Evolutionary conservation across 2,113 vertebrate genomes (phyloP).

Genomic region (Taurulus bubalis): DNA sequence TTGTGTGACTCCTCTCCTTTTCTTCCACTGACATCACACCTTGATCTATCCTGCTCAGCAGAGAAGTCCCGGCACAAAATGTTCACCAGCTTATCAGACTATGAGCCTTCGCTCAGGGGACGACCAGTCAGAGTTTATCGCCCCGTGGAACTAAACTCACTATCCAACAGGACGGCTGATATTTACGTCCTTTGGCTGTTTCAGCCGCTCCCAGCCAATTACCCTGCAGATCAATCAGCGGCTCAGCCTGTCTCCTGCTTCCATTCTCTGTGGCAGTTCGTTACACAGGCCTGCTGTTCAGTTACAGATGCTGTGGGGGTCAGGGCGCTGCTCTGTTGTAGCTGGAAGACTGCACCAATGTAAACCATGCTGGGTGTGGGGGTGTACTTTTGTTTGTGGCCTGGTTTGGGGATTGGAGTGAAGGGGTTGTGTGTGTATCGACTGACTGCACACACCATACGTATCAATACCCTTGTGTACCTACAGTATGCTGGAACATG

Average conservation of each 20-base stretch:
- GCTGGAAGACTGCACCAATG: slow-evolving; percentile 47
- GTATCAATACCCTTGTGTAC: slow-evolving; percentile 7
- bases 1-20: slow-evolving; percentile 6
- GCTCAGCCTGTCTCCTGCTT: slow-evolving; percentile 59
- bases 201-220: slow-evolving; percentile 73
- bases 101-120: slow-evolving; percentile 58
- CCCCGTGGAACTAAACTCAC: slow-evolving; percentile 63
- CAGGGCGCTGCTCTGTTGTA: slow-evolving; percentile 39
- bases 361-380: slow-evolving; percentile 31
- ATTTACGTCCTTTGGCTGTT: slow-evolving; percentile 72
- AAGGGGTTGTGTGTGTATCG: background rate
- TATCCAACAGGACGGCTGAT: slow-evolving; percentile 61
- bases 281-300: slow-evolving; percentile 70
- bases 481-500: slow-evolving; percentile 1
- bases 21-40: slow-evolving; percentile 36
- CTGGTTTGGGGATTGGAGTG: slow-evolving; percentile 24
- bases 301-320: slow-evolving; percentile 66
- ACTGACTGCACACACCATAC: slow-evolving; percentile 13
- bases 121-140: slow-evolving; percentile 68
- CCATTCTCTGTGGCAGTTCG: slow-evolving; percentile 67
- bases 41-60: slow-evolving; percentile 11
- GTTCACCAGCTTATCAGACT: slow-evolving; percentile 69
- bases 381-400: slow-evolving; percentile 14
- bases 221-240: slow-evolving; percentile 76
- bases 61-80: slow-evolving; percentile 44